Evolutionary conservation across 2,113 vertebrate species (phyloP), one percentile per base, ranked within the genome.

Genomic region (Himantopus leucocephalus): DNA sequence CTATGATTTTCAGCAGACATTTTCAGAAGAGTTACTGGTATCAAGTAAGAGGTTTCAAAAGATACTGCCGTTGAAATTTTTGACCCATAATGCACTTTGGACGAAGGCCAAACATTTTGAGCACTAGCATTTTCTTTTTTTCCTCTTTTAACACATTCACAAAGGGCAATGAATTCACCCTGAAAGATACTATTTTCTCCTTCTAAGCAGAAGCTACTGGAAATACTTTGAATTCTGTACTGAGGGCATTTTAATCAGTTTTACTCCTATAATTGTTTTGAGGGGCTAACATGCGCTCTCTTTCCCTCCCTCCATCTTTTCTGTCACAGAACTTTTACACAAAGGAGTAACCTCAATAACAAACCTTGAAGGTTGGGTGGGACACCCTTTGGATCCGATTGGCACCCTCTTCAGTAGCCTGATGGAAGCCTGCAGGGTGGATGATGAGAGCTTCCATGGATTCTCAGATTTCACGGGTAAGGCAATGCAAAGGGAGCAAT

Each of bases 291-390:
- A 29, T 43, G 35, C 9, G 16, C 39, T 23, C 5, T 88, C 32
- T 84, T 73, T 53, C 73, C 43, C 23, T 34, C 78, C 45, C 24
- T 74, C 50, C 37, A 27, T 52, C 34, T 32, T 91, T 67, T 55
- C 53, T 83, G 30, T 67, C 52, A 35, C 94, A 99, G 99, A 99
- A 95, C 97, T 99, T 92, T 98, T 99, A 60, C 98, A 99, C 92
- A 99, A 99, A 98, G 99, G 98, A 48, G 82, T 98, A 45, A 99
- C 99, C 20, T 99, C 98, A 13, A 97, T 99, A 94, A 99, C 98
- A 43, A 99, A 99, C 97, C 95, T 98, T 79, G 99, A 99, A 98
- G 99, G 99, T 68, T 99, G 99, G 99, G 99, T 99, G 90, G 99
- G 99, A 37, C 99, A 99, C 94, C 99, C 99, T 8, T 90, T 99